phyloP scores from a whole-genome alignment of 2,888 invertebrate genomes.

The Laothoe populi region DNA sequence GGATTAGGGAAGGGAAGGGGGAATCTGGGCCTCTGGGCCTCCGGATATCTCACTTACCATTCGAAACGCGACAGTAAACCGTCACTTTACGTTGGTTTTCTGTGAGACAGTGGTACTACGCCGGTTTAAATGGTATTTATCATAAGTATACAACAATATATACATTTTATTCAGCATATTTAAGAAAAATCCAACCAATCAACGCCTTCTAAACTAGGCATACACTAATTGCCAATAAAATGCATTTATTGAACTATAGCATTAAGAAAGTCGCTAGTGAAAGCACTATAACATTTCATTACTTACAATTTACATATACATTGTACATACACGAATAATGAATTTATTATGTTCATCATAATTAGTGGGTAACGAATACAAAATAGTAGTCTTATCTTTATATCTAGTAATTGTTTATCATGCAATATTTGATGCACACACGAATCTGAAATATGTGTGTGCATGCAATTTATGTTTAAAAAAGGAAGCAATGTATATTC shows the following conservation, averaged over 20 bases:
- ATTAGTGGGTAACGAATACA: background rate
- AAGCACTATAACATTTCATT: background rate
- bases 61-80: too few species aligned
- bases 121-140: too few species aligned
- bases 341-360: background rate
- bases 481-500: background rate
- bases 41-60: too few species aligned
- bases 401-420: background rate
- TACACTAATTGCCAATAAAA: background rate
- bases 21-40: too few species aligned
- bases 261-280: background rate
- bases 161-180: too few species aligned
- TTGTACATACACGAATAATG: constrained; percentile 10
- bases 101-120: too few species aligned
- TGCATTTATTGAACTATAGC: background rate
- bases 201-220: too few species aligned
- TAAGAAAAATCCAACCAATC: too few species aligned
- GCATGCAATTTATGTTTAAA: background rate
- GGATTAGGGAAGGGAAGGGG: too few species aligned
- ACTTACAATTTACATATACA: background rate
- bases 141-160: too few species aligned
- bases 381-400: background rate
- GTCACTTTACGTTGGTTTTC: too few species aligned
- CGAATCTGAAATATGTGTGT: background rate
- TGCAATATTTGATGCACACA: background rate